Evolutionary conservation across 2,113 vertebrate genomes (phyloP).

Genomic region (Acinonyx jubatus): DNA sequence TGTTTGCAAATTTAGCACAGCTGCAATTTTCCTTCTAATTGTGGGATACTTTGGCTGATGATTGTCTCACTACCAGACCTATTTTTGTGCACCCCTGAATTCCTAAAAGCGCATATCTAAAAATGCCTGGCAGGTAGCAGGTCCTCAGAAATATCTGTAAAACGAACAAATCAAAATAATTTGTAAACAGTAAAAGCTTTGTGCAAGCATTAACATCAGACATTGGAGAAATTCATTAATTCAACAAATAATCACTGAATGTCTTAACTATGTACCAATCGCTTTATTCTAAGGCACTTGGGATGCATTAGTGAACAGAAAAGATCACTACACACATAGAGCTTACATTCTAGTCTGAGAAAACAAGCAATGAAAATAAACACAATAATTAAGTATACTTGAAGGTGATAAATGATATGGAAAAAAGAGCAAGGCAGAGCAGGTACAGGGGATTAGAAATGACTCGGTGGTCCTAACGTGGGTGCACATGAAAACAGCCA

Average conservation of each 20-base stretch:
- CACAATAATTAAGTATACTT: not conserved
- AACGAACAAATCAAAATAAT: slow-evolving; percentile 18
- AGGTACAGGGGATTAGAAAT: not conserved
- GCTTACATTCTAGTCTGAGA: not conserved
- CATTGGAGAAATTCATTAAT: slow-evolving; percentile 27
- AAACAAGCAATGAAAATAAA: slow-evolving; percentile 7
- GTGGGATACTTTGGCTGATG: not conserved
- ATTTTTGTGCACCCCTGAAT: slow-evolving; percentile 15
- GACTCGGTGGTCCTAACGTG: not conserved
- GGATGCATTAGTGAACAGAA: not conserved
- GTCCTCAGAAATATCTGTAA: slow-evolving; percentile 4
- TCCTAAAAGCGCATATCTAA: not conserved
- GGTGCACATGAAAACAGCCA: not conserved
- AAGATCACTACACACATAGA: not conserved
- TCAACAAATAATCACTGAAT: slow-evolving; percentile 27
- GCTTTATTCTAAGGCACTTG: not conserved
- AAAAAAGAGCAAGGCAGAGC: not conserved
- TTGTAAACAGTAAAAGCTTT: not conserved
- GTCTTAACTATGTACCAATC: not conserved
- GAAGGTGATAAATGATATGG: not conserved
- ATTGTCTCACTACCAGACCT: not conserved
- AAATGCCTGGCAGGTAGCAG: not conserved
- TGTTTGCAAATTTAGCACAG: slow-evolving; percentile 12
- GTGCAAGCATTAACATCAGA: not conserved
- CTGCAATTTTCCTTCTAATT: not conserved